Evolutionary conservation across 2,888 invertebrate species (phyloP).

Genomic region (Cremastinae sp.): DNA sequence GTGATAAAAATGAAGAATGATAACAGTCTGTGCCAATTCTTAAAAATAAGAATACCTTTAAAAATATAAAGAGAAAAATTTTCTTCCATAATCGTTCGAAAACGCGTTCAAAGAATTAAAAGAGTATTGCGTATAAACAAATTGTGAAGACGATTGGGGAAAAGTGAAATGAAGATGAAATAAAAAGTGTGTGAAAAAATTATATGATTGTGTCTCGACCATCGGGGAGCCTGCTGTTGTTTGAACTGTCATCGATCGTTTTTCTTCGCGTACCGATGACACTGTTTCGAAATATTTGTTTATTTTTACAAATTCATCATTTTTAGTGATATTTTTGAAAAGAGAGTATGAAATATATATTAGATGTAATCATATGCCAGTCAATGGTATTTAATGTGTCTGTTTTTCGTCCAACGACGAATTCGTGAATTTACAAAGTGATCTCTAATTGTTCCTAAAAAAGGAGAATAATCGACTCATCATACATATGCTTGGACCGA

Average conservation of each 20-base stretch:
- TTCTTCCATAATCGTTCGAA: too few species aligned
- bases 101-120: too few species aligned
- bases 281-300: background rate
- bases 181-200: too few species aligned
- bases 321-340: background rate
- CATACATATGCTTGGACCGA: constrained; percentile 17
- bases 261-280: background rate
- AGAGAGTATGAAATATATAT: background rate
- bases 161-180: too few species aligned
- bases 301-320: background rate
- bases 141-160: too few species aligned
- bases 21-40: too few species aligned
- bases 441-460: background rate
- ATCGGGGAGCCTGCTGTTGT: background rate
- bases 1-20: background rate
- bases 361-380: constrained; percentile 5
- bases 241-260: constrained; percentile 3
- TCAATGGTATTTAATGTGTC: background rate
- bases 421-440: constrained; percentile 24
- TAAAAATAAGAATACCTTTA: too few species aligned
- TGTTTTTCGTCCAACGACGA: background rate
- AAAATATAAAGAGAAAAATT: too few species aligned
- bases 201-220: background rate
- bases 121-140: too few species aligned
- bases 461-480: constrained; percentile 10